These are phyloP conservation scores for Callospermophilus lateralis DNA, from an alignment of 2,113 vertebrate genomes.

Conservation along the genomic window DNA sequence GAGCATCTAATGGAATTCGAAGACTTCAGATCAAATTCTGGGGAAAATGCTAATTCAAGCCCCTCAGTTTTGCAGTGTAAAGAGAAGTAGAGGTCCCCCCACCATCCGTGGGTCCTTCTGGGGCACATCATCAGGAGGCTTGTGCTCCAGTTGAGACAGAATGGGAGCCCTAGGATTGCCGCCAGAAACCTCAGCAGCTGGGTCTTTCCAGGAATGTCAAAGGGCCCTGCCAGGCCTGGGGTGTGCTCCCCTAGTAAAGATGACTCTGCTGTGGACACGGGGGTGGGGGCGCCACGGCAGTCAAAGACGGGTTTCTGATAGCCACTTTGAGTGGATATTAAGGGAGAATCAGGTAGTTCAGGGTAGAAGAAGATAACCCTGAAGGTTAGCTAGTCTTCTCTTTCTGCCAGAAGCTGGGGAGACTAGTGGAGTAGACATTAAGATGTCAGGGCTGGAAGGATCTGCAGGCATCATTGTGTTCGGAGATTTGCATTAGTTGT, in stretches of 20 bases:
- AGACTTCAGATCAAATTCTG: neutral
- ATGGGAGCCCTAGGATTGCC: neutral
- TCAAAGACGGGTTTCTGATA: neutral
- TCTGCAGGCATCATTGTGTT: neutral
- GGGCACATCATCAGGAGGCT: neutral
- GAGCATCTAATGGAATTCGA: neutral
- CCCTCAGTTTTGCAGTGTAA: neutral
- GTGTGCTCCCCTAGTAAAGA: neutral
- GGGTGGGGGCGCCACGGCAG: neutral
- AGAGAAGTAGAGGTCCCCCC: neutral
- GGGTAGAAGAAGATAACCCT: neutral
- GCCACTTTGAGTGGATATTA: too few species aligned
- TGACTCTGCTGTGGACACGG: neutral
- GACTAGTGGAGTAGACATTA: neutral
- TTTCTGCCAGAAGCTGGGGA: neutral
- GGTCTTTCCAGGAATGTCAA: neutral
- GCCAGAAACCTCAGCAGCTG: neutral
- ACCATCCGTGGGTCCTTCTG: neutral
- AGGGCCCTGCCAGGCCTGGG: neutral
- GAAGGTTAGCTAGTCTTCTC: neutral
- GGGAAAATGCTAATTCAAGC: neutral
- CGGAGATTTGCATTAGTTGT: neutral
- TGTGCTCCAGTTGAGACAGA: neutral
- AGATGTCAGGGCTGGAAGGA: neutral
- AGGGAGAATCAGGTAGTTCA: neutral